A percentile compares a stretch with the other conserved stretches of the same genome.
Conservation (phyloP, 2,797 vertebrate species). For the Poeciliopsis turneri region DNA sequence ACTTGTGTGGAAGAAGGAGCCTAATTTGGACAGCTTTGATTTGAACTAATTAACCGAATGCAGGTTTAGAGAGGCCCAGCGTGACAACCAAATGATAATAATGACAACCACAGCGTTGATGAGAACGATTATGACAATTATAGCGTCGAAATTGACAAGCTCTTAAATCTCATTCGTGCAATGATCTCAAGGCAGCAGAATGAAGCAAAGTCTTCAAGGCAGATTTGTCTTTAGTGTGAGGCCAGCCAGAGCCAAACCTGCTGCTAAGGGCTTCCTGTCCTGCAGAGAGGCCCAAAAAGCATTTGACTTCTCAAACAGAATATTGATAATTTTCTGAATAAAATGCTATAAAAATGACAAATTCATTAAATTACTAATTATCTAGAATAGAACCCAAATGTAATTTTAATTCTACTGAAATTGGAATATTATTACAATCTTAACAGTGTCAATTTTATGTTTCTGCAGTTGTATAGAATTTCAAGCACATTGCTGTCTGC, state of each 20-base stretch:
- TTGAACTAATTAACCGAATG: conserved; percentile 29
- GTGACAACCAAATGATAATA: conserved; percentile 44
- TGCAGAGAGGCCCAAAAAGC: not conserved
- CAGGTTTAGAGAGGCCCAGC: conserved; percentile 37
- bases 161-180: conserved; percentile 39
- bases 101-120: conserved; percentile 29
- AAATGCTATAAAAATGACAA: not conserved
- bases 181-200: conserved; percentile 30
- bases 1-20: not conserved
- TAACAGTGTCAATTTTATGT: not conserved
- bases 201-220: not conserved
- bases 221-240: not conserved
- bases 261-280: not conserved
- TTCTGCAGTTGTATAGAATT: not conserved
- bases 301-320: not conserved
- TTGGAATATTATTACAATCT: not conserved
- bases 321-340: not conserved
- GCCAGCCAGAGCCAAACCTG: not conserved
- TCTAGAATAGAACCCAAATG: not conserved
- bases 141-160: conserved; percentile 44
- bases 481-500: not conserved
- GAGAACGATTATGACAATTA: conserved; percentile 52
- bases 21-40: conserved; percentile 23
- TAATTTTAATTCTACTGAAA: not conserved
- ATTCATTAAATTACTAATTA: not conserved